Conservation (phyloP, 2,113 vertebrate genomes). For the Tachycineta bicolor region DNA sequence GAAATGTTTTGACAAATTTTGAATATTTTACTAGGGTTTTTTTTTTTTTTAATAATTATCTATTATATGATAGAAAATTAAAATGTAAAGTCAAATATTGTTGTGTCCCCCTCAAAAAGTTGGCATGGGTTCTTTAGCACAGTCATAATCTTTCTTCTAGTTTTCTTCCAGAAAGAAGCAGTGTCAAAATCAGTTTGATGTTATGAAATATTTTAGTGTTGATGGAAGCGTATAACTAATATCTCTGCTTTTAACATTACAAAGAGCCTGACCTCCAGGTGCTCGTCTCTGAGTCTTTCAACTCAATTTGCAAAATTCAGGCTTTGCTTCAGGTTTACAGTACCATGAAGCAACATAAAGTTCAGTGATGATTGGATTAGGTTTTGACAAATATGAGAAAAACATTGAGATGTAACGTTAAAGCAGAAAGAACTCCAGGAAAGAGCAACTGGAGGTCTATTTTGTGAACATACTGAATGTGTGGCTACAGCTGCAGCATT, state of each 20-base stretch:
- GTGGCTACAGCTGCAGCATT: background rate
- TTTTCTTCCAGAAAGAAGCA: background rate
- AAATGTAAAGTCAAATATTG: background rate
- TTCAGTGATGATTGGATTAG: background rate
- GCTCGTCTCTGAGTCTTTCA: background rate
- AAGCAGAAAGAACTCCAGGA: background rate
- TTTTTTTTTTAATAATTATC: background rate
- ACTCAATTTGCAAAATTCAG: background rate
- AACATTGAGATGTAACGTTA: background rate
- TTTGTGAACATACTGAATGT: background rate
- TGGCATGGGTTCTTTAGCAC: background rate
- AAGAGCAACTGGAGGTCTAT: background rate
- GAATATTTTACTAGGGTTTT: background rate
- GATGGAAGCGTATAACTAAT: background rate
- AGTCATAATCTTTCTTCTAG: background rate
- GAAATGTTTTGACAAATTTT: slow-evolving; percentile 23
- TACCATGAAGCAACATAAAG: background rate
- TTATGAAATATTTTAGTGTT: background rate
- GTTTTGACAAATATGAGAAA: background rate
- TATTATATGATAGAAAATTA: background rate
- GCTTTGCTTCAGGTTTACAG: background rate
- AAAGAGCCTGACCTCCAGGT: background rate
- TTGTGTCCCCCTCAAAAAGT: background rate
- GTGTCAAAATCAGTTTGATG: background rate
- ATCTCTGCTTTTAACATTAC: background rate